These are phyloP conservation scores for Trichosurus vulpecula DNA, from an alignment of 2,797 vertebrate species.

Conservation along the genomic window DNA sequence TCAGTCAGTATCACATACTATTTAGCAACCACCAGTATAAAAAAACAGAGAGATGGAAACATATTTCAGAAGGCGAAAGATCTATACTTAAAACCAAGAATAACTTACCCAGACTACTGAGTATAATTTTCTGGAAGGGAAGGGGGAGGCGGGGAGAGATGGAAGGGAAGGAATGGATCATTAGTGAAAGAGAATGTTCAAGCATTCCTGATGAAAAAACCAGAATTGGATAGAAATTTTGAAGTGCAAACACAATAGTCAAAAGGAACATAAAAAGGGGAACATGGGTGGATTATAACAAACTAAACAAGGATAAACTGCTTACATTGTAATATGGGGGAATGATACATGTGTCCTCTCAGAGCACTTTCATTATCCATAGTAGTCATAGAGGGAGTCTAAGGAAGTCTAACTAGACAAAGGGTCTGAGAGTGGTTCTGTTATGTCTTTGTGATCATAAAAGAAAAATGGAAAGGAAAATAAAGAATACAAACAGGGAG, in stretches of 20 bases:
- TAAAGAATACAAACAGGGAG: not conserved
- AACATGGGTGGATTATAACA: not conserved
- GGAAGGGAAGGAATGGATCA: not conserved
- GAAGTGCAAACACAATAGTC: not conserved
- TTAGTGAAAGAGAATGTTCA: not conserved
- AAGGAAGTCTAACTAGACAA: not conserved
- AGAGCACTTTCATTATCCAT: not conserved
- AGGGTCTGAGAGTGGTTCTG: not conserved
- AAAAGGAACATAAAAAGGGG: not conserved
- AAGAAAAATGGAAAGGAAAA: not conserved
- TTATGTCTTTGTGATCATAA: not conserved
- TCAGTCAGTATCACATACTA: not conserved
- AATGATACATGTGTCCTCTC: not conserved
- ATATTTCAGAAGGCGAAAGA: not conserved
- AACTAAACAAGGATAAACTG: not conserved
- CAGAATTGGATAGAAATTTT: not conserved
- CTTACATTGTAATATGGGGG: not conserved
- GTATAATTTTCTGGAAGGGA: not conserved
- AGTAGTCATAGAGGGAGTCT: not conserved
- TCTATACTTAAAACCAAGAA: not conserved
- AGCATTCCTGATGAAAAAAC: not conserved
- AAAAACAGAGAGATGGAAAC: not conserved
- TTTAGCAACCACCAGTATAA: not conserved
- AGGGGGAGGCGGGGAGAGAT: too few relatives aligned
- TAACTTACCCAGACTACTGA: not conserved